phyloP scores from a whole-genome alignment of 2,113 vertebrate genomes.

The Upupa epops region DNA sequence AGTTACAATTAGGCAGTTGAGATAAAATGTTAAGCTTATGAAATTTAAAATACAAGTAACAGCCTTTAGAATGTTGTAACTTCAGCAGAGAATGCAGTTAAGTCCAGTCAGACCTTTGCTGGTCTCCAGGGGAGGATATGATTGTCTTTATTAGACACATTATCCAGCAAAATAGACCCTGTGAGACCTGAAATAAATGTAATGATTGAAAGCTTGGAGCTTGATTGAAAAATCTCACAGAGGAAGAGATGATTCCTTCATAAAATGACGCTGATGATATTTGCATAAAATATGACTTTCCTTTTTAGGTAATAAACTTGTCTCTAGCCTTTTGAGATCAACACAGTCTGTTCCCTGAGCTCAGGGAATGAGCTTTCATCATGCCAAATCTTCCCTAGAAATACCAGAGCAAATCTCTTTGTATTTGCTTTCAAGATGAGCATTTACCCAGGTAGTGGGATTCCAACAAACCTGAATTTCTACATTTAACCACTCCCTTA shows the following conservation, averaged over 20 bases:
- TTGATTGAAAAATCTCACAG: not conserved
- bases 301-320: not conserved
- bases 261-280: not conserved
- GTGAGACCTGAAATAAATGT: not conserved
- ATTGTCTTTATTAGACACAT: not conserved
- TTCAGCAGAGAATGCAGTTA: not conserved
- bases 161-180: not conserved
- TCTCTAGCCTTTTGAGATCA: not conserved
- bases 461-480: constrained; percentile 62
- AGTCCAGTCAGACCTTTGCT: not conserved
- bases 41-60: not conserved
- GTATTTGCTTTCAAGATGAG: constrained; percentile 24
- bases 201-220: not conserved
- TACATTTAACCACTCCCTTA: constrained; percentile 37
- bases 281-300: not conserved
- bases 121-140: not conserved
- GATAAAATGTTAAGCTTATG: not conserved
- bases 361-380: not conserved
- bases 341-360: not conserved
- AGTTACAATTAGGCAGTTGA: not conserved
- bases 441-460: not conserved
- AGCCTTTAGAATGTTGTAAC: not conserved
- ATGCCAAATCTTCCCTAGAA: not conserved
- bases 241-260: not conserved
- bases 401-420: constrained; percentile 1